These are phyloP conservation scores for Sciaenops ocellatus DNA, from an alignment of 2,797 vertebrate species.

Conservation along the genomic window DNA sequence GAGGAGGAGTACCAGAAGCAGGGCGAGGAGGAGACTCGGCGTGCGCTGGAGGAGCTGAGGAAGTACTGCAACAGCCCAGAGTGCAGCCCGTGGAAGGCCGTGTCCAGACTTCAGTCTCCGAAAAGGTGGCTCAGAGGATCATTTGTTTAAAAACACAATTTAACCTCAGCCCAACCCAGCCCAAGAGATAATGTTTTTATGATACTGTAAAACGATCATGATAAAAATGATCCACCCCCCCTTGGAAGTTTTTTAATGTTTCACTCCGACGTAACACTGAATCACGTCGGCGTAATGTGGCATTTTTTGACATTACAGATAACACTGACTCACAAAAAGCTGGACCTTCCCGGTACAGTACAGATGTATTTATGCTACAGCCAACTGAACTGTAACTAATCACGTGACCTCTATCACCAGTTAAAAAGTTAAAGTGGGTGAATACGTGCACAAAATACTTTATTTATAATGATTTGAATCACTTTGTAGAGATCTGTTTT, in stretches of 20 bases:
- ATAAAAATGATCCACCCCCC: not conserved
- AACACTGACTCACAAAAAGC: not conserved
- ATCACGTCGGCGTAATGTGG: not conserved
- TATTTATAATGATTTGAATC: not conserved
- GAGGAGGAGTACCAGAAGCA: slow-evolving; percentile 94
- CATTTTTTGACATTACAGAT: not conserved
- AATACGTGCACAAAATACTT: not conserved
- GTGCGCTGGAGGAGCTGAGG: slow-evolving; percentile 90
- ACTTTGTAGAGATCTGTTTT: not conserved
- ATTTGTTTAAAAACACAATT: not conserved
- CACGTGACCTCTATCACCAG: not conserved
- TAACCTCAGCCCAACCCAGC: not conserved
- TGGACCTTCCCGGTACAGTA: not conserved
- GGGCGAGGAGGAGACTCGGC: slow-evolving; percentile 91
- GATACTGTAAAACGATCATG: too few species aligned
- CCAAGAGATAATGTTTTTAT: not conserved
- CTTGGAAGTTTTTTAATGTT: not conserved
- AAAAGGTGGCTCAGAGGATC: slow-evolving; percentile 86
- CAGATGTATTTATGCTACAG: not conserved
- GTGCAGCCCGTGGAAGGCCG: slow-evolving; percentile 90
- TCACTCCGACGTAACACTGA: not conserved
- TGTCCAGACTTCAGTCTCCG: slow-evolving; percentile 94
- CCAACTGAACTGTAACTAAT: not conserved
- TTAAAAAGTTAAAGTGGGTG: not conserved
- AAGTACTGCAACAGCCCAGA: slow-evolving; percentile 91